Percentiles rank a stretch among this genome's conserved stretches.
phyloP scores from a whole-genome alignment of 2,797 vertebrate genomes.

The Eulemur albifrons region DNA sequence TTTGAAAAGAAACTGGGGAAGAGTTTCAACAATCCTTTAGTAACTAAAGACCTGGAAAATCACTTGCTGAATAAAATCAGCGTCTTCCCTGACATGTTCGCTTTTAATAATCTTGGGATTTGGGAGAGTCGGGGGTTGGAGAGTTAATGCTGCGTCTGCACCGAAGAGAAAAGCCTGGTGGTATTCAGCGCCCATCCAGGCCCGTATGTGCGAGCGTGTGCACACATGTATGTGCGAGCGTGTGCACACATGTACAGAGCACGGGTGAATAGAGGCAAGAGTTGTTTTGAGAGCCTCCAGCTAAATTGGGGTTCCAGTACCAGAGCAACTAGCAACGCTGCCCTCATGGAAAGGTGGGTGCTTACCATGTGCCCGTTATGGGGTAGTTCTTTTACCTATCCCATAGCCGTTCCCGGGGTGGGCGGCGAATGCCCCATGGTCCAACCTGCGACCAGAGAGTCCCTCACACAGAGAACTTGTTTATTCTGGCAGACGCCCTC shows the following conservation, averaged over 20 bases:
- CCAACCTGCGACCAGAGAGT: not conserved
- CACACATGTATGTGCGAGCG: not conserved
- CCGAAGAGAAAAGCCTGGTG: not conserved
- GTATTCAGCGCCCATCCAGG: too few relatives aligned
- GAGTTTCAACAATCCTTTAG: not conserved
- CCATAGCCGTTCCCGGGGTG: not conserved
- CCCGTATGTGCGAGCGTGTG: not conserved
- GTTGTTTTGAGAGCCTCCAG: too few relatives aligned
- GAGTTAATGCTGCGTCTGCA: not conserved
- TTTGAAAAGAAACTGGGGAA: not conserved
- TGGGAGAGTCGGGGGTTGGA: not conserved
- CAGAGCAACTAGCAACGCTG: not conserved
- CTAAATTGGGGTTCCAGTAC: too few relatives aligned
- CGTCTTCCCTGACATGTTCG: not conserved
- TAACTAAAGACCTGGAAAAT: not conserved
- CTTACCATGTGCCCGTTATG: not conserved
- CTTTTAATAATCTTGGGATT: not conserved
- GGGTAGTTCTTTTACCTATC: not conserved
- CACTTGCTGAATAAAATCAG: not conserved
- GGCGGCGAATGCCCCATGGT: not conserved
- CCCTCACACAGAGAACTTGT: not conserved
- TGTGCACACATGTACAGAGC: too few relatives aligned
- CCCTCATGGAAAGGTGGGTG: not conserved
- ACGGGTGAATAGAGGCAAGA: not conserved
- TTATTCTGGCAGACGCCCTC: not conserved